Base-by-base conservation (phyloP, 2,888 invertebrate species). In the Micoletzkya japonica region DNA sequence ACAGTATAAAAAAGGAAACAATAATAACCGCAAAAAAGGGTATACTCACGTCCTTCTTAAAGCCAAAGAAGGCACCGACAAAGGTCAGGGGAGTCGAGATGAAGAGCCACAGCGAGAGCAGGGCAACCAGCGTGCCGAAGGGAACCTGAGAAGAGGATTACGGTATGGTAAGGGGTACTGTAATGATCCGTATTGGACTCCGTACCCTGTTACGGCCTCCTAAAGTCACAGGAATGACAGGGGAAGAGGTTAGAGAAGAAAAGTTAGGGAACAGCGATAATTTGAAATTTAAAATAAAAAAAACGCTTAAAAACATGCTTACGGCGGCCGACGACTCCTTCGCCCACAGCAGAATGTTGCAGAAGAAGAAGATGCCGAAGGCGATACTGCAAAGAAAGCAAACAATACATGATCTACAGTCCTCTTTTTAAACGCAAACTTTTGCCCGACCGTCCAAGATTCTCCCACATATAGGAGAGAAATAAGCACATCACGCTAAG, bases 31-130 rank as follows among this genome's bases (percentile, higher is more conserved):
- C 20, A n/a, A n/a, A n/a, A n/a, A n/a, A 66, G n/a, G 39, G 4
- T 17, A 39, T 14, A n/a, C 84, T 89, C 87, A 94, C 94, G 89
- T 94, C 89, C 89, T 95, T 95, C 85, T 95, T 92, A 88, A 96
- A 99, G 74, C 98, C 98, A 87, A 98, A 95, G 88, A 95, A 96
- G 56, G 98, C 94, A 36, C 98, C 98, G 77, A 96, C 91, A 87
- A 98, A 98, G 1, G 96, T 96, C 74, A 98, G 90, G 1, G 98
- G 98, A 73, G 96, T 94, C 1, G 96, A 95, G n/a, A 99, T 94
- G 67, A 95, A 92, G 87, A 96, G 93, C 98, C 98, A 98, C 34
- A 98, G 90, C 0, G 94, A 93, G 73, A 98, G 88, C 70, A 98
- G 89, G 30, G 95, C 96, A 70, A 98, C 88, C 69, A 98, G 89